Evolutionary conservation across 2,888 invertebrate genomes (phyloP), one percentile per base, ranked within the genome.

Genomic region (Strigamia transsilvanica): DNA sequence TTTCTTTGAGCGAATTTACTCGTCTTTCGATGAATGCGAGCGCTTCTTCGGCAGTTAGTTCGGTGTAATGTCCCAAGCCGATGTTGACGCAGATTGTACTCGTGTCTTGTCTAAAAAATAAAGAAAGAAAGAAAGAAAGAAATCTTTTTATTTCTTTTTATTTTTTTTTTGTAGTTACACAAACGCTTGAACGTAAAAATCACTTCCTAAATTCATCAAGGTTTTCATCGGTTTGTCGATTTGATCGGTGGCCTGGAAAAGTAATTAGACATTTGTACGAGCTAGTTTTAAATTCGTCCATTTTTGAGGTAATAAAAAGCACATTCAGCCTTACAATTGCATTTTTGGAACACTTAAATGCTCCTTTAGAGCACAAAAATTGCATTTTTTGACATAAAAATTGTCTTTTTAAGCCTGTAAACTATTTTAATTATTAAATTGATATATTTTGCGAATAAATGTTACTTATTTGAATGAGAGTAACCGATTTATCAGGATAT

Each of bases 81-180:
- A 78, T 18, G 21, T 78, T 78, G 2, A 78, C 32, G 78, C 38
- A 78, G 9, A 78, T 21, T 78, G 7, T 32, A 78, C 34, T 38
- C n/a, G 78, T 38, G 32, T 78, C 78, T 32, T 27, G 78, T 15
- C 78, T 78, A 78, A 78, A 78, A 27, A 78, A 78, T 10, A 78
- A 78, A 78, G 4, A 78, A 21, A 78, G 5, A 27, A 15, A 10
- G 12, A 12, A 27, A 27, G 32, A 18, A 18, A 21, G 21, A 18
- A 18, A 61, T 5, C 15, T 46, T 3, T 6, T 13, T 46, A 46
- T 46, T 46, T 41, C 12, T 12, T 41, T 6, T 41, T 6, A 41
- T 46, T 46, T 46, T 3, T 46, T 10, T 46, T 46, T 46, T 3
- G 46, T 7, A 61, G 3, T 61, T 23, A 61, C 61, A 61, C 61